These are phyloP conservation scores for Amphiprion clarkii DNA, from an alignment of 2,797 vertebrate genomes.

Conservation along the genomic window DNA sequence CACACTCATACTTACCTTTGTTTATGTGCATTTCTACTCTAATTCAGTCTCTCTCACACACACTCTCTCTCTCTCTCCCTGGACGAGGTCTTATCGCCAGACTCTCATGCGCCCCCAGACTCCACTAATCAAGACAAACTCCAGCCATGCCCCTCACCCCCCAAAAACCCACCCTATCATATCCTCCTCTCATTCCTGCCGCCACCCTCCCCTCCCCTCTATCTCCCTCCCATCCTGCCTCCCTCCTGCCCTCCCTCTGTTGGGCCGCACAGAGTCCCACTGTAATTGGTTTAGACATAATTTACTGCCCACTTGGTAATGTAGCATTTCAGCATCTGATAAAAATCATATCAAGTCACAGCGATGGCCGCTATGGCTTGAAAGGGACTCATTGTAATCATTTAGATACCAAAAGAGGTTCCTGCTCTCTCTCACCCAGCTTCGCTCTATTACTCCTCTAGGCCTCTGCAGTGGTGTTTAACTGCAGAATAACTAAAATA, in stretches of 20 bases:
- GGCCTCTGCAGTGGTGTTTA: conserved; percentile 43
- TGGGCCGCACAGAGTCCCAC: conserved; percentile 83
- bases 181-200: conserved; percentile 84
- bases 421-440: conserved; percentile 66
- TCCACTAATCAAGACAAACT: conserved; percentile 92
- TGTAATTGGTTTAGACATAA: conserved; percentile 93
- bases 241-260: conserved; percentile 64
- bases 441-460: conserved; percentile 22
- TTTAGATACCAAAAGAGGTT: conserved; percentile 83
- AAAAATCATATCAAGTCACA: conserved; percentile 92
- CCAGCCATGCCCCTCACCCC: conserved; percentile 80
- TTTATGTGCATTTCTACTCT: conserved; percentile 55
- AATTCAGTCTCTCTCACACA: conserved; percentile 3
- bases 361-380: conserved; percentile 84
- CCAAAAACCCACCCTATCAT: conserved; percentile 73
- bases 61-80: conserved; percentile 36
- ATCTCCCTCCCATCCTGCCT: conserved; percentile 1
- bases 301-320: conserved; percentile 94
- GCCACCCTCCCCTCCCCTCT: conserved; percentile 60
- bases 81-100: conserved; percentile 78
- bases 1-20: conserved; percentile 49
- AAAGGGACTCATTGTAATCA: conserved; percentile 89
- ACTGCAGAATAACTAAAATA: conserved; percentile 16
- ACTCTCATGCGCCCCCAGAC: conserved; percentile 84
- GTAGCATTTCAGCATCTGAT: conserved; percentile 92